phyloP scores from a whole-genome alignment of 23 tunicate species.

The Aplidium turbinatum region DNA sequence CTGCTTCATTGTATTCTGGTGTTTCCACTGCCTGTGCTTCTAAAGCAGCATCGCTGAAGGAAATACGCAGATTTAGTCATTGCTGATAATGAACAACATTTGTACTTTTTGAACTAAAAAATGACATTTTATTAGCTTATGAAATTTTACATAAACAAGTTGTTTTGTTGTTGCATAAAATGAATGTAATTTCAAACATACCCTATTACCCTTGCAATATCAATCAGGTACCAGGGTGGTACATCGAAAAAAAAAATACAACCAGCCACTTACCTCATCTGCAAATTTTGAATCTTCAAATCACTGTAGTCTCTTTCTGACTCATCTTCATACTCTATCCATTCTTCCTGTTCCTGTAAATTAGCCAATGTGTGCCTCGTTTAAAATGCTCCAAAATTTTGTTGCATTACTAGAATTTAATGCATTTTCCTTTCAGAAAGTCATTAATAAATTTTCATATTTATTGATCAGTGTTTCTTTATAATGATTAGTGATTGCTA shows the following conservation, averaged over 20 bases:
- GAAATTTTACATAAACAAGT: background rate
- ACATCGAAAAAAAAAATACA: too few relatives aligned
- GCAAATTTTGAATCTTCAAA: constrained; percentile 85
- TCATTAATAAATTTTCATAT: too few relatives aligned
- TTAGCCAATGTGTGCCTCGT: background rate
- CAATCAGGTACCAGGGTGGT: too few relatives aligned
- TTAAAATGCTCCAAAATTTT: background rate
- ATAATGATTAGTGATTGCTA: too few relatives aligned
- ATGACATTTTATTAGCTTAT: too few relatives aligned
- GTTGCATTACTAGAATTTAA: too few relatives aligned
- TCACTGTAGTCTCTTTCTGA: constrained; percentile 89
- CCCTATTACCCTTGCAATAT: too few relatives aligned
- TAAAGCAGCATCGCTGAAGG: constrained; percentile 10
- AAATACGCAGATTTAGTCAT: background rate
- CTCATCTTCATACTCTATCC: constrained; percentile 95
- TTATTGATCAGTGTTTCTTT: too few relatives aligned
- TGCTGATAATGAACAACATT: background rate
- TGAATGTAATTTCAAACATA: too few relatives aligned
- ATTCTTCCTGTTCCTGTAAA: constrained; percentile 84
- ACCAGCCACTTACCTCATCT: constrained; percentile 55
- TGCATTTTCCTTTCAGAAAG: too few relatives aligned
- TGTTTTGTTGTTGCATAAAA: background rate
- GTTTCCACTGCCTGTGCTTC: constrained; percentile 9
- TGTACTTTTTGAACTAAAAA: background rate
- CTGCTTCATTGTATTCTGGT: constrained; percentile 82